These are phyloP conservation scores for Oryzias woworae DNA, from an alignment of 2,113 vertebrate species.

Conservation along the genomic window DNA sequence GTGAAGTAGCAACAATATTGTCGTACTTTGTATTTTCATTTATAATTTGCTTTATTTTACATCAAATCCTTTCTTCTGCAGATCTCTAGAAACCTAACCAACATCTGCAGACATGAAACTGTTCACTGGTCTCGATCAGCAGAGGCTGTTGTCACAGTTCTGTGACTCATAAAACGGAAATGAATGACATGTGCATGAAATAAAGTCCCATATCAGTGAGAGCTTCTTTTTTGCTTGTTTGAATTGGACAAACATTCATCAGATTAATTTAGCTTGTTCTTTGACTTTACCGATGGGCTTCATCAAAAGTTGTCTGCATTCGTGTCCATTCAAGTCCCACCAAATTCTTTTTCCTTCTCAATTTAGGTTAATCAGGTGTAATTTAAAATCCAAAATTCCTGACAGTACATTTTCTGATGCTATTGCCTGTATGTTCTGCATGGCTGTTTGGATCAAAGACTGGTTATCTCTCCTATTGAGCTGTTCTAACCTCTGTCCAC, in stretches of 20 bases:
- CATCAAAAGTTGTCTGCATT: constrained; percentile 22
- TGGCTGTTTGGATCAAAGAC: constrained; percentile 90
- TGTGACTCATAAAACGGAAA: constrained; percentile 38
- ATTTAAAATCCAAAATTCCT: constrained; percentile 87
- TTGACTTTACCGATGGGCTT: background rate
- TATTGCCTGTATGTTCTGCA: constrained; percentile 80
- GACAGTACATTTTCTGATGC: constrained; percentile 84
- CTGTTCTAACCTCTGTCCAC: constrained; percentile 93
- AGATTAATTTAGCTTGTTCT: constrained; percentile 1
- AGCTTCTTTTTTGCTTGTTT: constrained; percentile 18
- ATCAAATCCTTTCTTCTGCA: constrained; percentile 21
- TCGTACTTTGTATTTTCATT: constrained; percentile 3
- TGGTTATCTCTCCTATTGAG: constrained; percentile 92
- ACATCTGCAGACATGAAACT: constrained; percentile 72
- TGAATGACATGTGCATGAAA: constrained; percentile 61
- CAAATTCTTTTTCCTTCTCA: constrained; percentile 62
- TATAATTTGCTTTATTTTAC: background rate
- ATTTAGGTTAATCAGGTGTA: constrained; percentile 83
- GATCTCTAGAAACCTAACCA: constrained; percentile 35
- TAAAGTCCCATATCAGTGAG: constrained; percentile 46
- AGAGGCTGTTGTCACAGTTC: constrained; percentile 63
- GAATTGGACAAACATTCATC: constrained; percentile 28
- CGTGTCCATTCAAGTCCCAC: constrained; percentile 24
- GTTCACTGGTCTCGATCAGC: constrained; percentile 74
- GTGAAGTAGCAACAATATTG: background rate